phyloP scores from a whole-genome alignment of 2,797 vertebrate genomes.

The Adrianichthys oophorus region DNA sequence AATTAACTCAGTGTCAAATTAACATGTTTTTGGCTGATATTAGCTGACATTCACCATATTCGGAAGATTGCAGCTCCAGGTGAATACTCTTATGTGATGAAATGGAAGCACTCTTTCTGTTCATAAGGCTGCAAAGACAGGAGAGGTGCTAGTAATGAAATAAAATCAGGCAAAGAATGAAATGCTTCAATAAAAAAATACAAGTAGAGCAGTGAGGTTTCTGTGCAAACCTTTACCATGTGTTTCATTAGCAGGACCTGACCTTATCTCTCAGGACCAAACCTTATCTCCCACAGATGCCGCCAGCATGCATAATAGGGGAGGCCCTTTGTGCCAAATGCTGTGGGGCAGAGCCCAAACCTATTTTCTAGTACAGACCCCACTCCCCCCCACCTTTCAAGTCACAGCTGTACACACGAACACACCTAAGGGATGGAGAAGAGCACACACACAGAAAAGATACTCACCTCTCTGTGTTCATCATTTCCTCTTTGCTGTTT shows the following conservation, averaged over 20 bases:
- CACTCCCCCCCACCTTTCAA: conserved; percentile 40
- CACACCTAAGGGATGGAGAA: conserved; percentile 38
- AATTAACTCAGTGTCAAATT: conserved; percentile 56
- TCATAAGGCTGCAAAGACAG: conserved; percentile 44
- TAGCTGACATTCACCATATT: conserved; percentile 35
- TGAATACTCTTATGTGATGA: conserved; percentile 30
- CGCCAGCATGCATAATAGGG: conserved; percentile 75
- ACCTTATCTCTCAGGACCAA: conserved; percentile 69
- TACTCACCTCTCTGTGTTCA: conserved; percentile 44
- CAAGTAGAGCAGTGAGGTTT: conserved; percentile 34
- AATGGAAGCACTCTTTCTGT: conserved; percentile 1
- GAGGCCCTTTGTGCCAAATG: conserved; percentile 70
- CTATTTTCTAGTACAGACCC: conserved; percentile 48
- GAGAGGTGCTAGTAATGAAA: conserved; percentile 27
- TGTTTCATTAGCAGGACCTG: conserved; percentile 71
- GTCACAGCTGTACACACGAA: conserved; percentile 62
- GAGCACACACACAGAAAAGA: conserved; percentile 36
- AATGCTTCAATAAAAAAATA: conserved; percentile 55
- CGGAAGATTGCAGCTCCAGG: conserved; percentile 29
- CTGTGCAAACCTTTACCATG: conserved; percentile 57
- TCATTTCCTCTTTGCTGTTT: conserved; percentile 34
- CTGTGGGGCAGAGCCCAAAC: conserved; percentile 57
- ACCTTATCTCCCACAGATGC: conserved; percentile 60
- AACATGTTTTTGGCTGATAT: conserved; percentile 41
- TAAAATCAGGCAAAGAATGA: conserved; percentile 28